phyloP scores from a whole-genome alignment of 2,888 invertebrate genomes.

The Biston stratarius region DNA sequence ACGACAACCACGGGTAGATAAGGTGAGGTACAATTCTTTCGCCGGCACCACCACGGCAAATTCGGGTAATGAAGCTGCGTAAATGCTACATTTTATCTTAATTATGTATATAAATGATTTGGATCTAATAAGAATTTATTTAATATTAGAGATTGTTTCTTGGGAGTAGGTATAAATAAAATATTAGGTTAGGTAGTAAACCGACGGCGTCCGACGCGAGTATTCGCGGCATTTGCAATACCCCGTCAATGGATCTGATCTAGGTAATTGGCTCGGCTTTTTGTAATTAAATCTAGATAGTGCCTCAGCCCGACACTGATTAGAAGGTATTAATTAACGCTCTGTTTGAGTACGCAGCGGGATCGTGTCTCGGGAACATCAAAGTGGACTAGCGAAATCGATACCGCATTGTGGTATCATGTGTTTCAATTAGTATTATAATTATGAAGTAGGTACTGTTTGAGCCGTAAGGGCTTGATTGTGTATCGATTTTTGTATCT shows the following conservation, averaged over 20 bases:
- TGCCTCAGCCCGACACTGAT: conserved; percentile 43
- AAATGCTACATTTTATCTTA: too few species aligned
- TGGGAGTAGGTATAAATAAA: too few species aligned
- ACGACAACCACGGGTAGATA: too few species aligned
- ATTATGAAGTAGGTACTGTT: neutral
- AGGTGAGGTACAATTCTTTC: too few species aligned
- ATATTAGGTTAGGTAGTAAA: too few species aligned
- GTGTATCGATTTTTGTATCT: too few species aligned
- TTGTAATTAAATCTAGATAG: conserved; percentile 39
- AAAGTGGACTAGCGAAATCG: conserved; percentile 26
- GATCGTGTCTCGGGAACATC: conserved; percentile 23
- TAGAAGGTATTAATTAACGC: conserved; percentile 54
- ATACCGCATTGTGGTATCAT: conserved; percentile 17
- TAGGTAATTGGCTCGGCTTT: conserved; percentile 40
- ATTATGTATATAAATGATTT: too few species aligned
- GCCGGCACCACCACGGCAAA: too few species aligned
- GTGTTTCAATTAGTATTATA: neutral
- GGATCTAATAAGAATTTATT: too few species aligned
- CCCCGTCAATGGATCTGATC: conserved; percentile 33
- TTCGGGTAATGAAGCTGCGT: too few species aligned
- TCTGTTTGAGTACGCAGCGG: conserved; percentile 25
- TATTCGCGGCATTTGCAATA: conserved; percentile 33
- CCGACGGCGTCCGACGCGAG: neutral
- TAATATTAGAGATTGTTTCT: too few species aligned
- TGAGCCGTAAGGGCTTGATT: neutral